Evolutionary conservation across 2,888 invertebrate genomes (phyloP).

Genomic region (Metacarcinus magister): DNA sequence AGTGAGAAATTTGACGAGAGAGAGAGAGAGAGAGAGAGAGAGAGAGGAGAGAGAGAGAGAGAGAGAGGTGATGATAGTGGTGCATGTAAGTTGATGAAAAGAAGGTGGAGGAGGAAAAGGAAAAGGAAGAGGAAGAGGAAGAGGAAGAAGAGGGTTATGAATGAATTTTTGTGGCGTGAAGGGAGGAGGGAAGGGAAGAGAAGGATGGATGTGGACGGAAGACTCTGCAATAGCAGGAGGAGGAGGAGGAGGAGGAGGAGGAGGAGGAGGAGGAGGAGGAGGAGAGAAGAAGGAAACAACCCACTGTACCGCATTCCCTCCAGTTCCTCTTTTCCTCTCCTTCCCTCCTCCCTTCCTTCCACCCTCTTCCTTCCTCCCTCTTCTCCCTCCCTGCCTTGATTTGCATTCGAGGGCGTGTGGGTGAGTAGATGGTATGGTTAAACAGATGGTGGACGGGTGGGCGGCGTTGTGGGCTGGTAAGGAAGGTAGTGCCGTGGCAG

Average conservation of each 20-base stretch:
- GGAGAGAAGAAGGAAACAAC: neutral
- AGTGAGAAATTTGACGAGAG: neutral
- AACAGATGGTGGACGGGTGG: neutral
- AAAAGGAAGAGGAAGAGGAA: neutral
- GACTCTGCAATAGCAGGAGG: neutral
- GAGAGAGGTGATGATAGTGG: neutral
- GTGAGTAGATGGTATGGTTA: neutral
- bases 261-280: slow-evolving; percentile 15
- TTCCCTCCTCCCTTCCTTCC: neutral
- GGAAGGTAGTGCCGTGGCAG: no score
- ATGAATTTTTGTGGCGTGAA: neutral
- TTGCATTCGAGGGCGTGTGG: slow-evolving; percentile 14
- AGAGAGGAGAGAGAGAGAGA: neutral
- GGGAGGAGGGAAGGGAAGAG: neutral
- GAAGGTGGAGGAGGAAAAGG: no score
- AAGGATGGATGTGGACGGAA: neutral
- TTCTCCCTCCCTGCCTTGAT: slow-evolving; percentile 10
- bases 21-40: no score
- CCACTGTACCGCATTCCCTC: neutral
- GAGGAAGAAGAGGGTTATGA: neutral
- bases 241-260: slow-evolving; percentile 3
- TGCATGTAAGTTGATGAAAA: no score
- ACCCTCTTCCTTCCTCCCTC: neutral
- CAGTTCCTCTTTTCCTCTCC: neutral
- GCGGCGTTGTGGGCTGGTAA: neutral